Evolutionary conservation across 1,140 invertebrate species (phyloP), one percentile per base, ranked within the genome.

Genomic region (Araneus ventricosus): DNA sequence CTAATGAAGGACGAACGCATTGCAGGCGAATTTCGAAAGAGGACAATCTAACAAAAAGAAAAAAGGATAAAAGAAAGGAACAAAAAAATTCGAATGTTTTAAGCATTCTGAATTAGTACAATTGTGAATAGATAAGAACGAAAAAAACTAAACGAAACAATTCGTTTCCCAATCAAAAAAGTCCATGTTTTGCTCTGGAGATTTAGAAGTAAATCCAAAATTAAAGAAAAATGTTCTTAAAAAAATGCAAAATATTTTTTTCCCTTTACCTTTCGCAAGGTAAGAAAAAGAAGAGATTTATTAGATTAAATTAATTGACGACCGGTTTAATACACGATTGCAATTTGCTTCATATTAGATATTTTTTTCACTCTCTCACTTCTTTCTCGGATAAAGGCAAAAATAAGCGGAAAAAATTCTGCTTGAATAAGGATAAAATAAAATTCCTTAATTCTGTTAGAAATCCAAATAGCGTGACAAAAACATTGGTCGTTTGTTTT

Each of bases 231-330:
- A 79, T 30, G 80, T 30, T 57, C 45, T 45, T 79, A 57, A 90
- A 84, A 84, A 84, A 84, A 84, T n/a, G 24, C 27, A 24, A n/a
- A 67, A 84, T n/a, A 34, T 30, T 37, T 24, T 57, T 59, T 57
- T 45, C 14, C 80, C 17, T 80, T 90, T 88, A 52, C 17, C 52
- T 88, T 67, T 39, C 30, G 39, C 22, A 17, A 88, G 61, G 59
- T 88, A 70, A 57, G 70, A 39, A 80, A 75, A 24, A 17, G 52
- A 34, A 90, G 39, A 90, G 88, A 80, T 90, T 90, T 90, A 90
- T 90, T 90, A 90, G 88, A 90, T 90, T 90, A 79, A 79, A 90
- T 90, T 80, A 79, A 90, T 90, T 90, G 88, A 52, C 70, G 70
- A 37, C 88, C n/a, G 45, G 70, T 90, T 90, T 80, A 70, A 67